Evolutionary conservation across 2,888 invertebrate species (phyloP).

Genomic region (Noctuana brunneofusca): DNA sequence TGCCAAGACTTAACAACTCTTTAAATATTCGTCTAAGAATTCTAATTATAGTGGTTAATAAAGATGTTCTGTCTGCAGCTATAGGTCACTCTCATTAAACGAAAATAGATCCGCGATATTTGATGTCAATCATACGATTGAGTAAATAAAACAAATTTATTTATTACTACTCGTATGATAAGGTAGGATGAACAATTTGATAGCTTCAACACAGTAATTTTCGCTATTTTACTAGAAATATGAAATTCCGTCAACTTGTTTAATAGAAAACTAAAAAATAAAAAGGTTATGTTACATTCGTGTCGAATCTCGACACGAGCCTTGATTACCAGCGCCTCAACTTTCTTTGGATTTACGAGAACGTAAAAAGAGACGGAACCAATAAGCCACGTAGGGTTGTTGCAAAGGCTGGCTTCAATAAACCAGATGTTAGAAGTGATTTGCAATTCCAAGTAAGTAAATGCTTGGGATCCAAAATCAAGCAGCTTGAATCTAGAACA

Average conservation of each 20-base stretch:
- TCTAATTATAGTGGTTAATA: too few species aligned
- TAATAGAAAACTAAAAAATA: conserved; percentile 30
- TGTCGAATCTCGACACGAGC: conserved; percentile 36
- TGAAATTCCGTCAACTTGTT: conserved; percentile 11
- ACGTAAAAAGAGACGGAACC: conserved; percentile 51
- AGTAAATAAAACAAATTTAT: too few species aligned
- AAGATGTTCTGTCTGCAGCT: too few species aligned
- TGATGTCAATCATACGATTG: too few species aligned
- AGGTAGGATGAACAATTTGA: too few species aligned
- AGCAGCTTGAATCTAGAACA: background rate
- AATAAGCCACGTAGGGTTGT: conserved; percentile 43
- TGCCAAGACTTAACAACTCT: too few species aligned
- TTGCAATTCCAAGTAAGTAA: conserved; percentile 23
- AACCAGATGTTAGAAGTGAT: conserved; percentile 32
- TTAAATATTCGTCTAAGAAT: too few species aligned
- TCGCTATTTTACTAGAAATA: background rate
- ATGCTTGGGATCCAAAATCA: background rate
- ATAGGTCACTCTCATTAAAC: too few species aligned
- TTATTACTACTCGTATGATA: too few species aligned
- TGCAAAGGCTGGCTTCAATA: conserved; percentile 21
- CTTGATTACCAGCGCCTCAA: conserved; percentile 37
- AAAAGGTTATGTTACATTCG: conserved; percentile 37
- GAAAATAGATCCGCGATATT: too few species aligned
- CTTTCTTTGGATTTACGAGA: conserved; percentile 43
- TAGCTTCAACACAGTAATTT: too few species aligned